A percentile compares a stretch with the other conserved stretches of the same genome.
Conservation (phyloP, 2,888 invertebrate species). For the Cynaeus angustus region DNA sequence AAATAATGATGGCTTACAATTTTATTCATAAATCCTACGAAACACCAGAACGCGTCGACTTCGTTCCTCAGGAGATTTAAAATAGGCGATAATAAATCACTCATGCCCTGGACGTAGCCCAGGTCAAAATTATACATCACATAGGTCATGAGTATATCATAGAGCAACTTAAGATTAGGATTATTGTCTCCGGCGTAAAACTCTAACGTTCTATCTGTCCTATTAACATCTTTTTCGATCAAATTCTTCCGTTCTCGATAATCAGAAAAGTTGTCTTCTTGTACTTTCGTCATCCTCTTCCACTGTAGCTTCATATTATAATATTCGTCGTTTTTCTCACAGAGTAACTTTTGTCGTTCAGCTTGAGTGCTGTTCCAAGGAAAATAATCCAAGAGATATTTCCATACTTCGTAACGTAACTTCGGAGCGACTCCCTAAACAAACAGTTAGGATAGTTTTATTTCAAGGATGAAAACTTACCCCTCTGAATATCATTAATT, state of each 20-base stretch:
- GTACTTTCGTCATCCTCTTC: constrained; percentile 90
- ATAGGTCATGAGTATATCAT: constrained; percentile 98
- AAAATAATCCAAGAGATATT: constrained; percentile 92
- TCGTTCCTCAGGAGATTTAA: constrained; percentile 92
- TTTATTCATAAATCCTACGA: constrained; percentile 97
- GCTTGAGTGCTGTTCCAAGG: constrained; percentile 87
- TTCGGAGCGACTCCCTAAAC: constrained; percentile 82
- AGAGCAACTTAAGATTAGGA: constrained; percentile 86
- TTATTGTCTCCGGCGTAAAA: constrained; percentile 97
- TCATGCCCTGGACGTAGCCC: constrained; percentile 98
- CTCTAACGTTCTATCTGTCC: constrained; percentile 93
- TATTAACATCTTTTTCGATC: constrained; percentile 97
- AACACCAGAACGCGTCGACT: constrained; percentile 99
- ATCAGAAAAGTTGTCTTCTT: constrained; percentile 91
- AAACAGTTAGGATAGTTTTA: not conserved
- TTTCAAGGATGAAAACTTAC: constrained; percentile 74
- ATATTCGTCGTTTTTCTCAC: constrained; percentile 88
- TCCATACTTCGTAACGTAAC: constrained; percentile 92
- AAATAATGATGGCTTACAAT: constrained; percentile 79
- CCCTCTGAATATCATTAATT: constrained; percentile 92
- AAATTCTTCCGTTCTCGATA: constrained; percentile 93
- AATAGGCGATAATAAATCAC: constrained; percentile 95
- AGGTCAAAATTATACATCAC: constrained; percentile 99
- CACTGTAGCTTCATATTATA: constrained; percentile 97
- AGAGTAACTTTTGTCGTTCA: constrained; percentile 81